Conservation (phyloP, 2,888 invertebrate species). For the Philhelius pedissequus region DNA sequence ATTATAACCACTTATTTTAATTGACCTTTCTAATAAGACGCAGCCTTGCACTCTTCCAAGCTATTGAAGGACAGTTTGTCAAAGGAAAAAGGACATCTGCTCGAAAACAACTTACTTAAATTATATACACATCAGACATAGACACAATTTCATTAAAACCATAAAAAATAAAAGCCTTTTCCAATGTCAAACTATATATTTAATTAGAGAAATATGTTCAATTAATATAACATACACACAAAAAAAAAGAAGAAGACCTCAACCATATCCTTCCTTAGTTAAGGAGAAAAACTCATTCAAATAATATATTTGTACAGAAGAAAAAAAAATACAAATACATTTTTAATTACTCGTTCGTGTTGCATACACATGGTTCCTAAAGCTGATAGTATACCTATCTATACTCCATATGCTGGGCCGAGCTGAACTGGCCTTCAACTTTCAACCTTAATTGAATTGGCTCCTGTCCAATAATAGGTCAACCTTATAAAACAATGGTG, state of each 20-base stretch:
- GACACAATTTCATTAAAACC: conserved; percentile 31
- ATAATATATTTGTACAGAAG: not conserved
- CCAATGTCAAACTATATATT: conserved; percentile 50
- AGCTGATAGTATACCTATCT: not conserved
- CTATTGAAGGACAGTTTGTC: not conserved
- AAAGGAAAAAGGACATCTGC: conserved; percentile 17
- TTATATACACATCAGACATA: conserved; percentile 17
- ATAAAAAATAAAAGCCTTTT: not conserved
- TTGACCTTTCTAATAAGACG: too few species aligned
- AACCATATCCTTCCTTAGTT: not conserved
- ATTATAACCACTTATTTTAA: too few species aligned
- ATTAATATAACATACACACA: conserved; percentile 23
- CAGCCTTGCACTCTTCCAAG: not conserved
- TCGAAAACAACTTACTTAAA: conserved; percentile 7
- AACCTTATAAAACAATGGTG: conserved; percentile 55
- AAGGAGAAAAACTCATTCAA: conserved; percentile 3
- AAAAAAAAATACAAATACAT: conserved; percentile 32
- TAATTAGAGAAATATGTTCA: conserved; percentile 54
- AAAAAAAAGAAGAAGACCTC: not conserved
- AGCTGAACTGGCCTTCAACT: conserved; percentile 62
- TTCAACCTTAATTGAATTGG: conserved; percentile 69
- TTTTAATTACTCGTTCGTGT: conserved; percentile 65
- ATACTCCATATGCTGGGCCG: not conserved
- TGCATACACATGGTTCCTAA: conserved; percentile 59
- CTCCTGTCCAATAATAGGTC: conserved; percentile 67